Base-by-base conservation (phyloP, 2,888 invertebrate species). In the Lapara coniferarum region DNA sequence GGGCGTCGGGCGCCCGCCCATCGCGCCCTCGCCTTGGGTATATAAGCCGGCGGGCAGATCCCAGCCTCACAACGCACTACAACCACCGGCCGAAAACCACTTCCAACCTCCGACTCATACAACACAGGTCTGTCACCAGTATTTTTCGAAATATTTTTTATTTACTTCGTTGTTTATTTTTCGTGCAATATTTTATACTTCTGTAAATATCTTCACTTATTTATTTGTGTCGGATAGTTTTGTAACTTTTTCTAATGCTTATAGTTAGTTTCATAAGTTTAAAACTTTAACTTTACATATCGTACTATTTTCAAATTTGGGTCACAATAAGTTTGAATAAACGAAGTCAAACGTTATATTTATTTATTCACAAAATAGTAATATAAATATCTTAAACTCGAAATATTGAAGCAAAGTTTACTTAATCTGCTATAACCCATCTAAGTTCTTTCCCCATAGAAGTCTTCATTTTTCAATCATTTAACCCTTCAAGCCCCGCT, bases 41-140 rank as follows among this genome's bases (percentile, higher is more conserved):
- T 91, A 92, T 84, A 91, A 89, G 86, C 83, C 71, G 75, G 77
- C 76, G 71, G 75, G 71, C 73, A 77, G 76, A 73, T 78, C 76
- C 73, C 79, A 74, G 76, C 85, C 85, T 80, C 89, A 91, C 83
- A 87, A 81, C 88, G 81, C 82, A 85, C 76, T 77, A 80, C 85
- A 80, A 80, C 79, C 86, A 83, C 80, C 84, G 83, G 73, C 80
- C 73, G 71, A 73, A 85, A 77, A 81, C 82, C 80, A 82, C 79
- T 80, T 75, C 78, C 77, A 83, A 75, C 80, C 70, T 77, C 70
- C 74, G 69, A 53, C 72, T 73, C 71, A 78, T 69, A 78, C 71
- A 76, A 77, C 55, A 46, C 85, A 85, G 88, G 89, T 85, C 70
- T 69, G 86, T 85, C 72, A 37, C 37, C 5, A 37, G 44, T 55